phyloP scores from a whole-genome alignment of 2,113 vertebrate genomes.

The Polypterus senegalus region DNA sequence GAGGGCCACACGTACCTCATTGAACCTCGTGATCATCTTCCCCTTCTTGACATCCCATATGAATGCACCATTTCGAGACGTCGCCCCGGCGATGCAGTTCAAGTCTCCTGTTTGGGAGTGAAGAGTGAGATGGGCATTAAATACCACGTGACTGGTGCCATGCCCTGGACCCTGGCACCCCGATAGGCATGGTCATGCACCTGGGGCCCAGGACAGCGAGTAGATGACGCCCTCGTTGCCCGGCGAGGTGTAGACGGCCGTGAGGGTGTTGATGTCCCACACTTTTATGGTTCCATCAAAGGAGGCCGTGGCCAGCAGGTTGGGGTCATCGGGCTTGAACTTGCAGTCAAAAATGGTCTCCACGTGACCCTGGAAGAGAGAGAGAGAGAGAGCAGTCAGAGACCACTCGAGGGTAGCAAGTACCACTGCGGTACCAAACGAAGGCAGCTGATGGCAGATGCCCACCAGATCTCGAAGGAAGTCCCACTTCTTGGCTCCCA shows the following conservation, averaged over 20 bases:
- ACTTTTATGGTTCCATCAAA: slow-evolving; percentile 97
- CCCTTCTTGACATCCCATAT: slow-evolving; percentile 90
- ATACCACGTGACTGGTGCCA: too few species aligned
- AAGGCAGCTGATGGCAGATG: neutral
- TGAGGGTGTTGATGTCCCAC: slow-evolving; percentile 92
- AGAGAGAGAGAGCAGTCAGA: neutral
- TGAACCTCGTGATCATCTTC: slow-evolving; percentile 86
- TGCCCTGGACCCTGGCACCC: too few species aligned
- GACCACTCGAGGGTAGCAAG: neutral
- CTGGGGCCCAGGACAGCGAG: slow-evolving; percentile 95
- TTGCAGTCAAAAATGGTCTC: slow-evolving; percentile 99
- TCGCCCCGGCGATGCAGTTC: slow-evolving; percentile 89
- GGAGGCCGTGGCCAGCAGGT: slow-evolving; percentile 88
- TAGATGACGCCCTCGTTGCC: slow-evolving; percentile 96
- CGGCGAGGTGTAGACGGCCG: slow-evolving; percentile 81
- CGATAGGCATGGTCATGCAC: slow-evolving; percentile 31
- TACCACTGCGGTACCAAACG: neutral
- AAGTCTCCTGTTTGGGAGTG: slow-evolving; percentile 59
- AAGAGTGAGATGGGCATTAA: too few species aligned
- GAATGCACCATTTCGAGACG: slow-evolving; percentile 83
- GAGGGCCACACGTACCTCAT: slow-evolving; percentile 54
- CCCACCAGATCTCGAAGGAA: slow-evolving; percentile 92
- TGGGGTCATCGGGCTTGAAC: slow-evolving; percentile 90
- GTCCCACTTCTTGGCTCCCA: slow-evolving; percentile 93
- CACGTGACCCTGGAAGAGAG: slow-evolving; percentile 73